A percentile compares a stretch with the other conserved stretches of the same genome.
These are phyloP conservation scores for Zootoca vivipara DNA, from an alignment of 2,113 vertebrate genomes.

Conservation along the genomic window DNA sequence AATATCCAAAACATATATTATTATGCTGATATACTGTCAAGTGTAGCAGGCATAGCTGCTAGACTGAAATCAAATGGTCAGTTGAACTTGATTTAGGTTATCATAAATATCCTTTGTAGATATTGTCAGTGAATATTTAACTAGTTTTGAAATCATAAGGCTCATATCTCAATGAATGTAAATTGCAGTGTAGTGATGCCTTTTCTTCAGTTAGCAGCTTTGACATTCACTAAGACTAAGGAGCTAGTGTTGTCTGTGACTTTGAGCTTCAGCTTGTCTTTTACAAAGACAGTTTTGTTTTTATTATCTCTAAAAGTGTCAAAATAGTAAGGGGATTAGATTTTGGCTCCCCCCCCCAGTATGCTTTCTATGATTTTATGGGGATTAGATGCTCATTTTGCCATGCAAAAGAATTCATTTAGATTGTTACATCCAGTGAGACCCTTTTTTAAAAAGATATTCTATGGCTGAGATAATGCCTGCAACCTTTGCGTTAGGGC, in stretches of 20 bases:
- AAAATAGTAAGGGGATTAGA: not conserved
- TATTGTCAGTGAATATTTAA: accelerated
- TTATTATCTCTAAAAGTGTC: not conserved
- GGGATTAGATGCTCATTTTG: not conserved
- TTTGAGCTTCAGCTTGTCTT: not conserved
- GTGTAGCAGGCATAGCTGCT: not conserved
- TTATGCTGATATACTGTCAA: conserved; percentile 51
- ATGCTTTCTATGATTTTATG: not conserved
- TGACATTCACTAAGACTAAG: not conserved
- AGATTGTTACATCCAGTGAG: no score
- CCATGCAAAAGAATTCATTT: not conserved
- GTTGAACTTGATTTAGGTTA: not conserved
- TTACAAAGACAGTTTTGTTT: not conserved
- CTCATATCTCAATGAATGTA: not conserved
- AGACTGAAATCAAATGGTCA: not conserved
- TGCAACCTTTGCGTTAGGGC: no score
- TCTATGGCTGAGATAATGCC: no score
- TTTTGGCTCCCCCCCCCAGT: not conserved
- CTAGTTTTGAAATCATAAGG: not conserved
- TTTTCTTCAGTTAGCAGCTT: not conserved
- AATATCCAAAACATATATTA: conserved; percentile 15
- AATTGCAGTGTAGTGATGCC: not conserved
- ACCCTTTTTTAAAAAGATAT: no score
- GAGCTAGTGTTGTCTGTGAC: not conserved
- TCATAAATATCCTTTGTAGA: conserved; percentile 26